phyloP scores from a whole-genome alignment of 2,113 vertebrate species.

The Muntiacus reevesi region DNA sequence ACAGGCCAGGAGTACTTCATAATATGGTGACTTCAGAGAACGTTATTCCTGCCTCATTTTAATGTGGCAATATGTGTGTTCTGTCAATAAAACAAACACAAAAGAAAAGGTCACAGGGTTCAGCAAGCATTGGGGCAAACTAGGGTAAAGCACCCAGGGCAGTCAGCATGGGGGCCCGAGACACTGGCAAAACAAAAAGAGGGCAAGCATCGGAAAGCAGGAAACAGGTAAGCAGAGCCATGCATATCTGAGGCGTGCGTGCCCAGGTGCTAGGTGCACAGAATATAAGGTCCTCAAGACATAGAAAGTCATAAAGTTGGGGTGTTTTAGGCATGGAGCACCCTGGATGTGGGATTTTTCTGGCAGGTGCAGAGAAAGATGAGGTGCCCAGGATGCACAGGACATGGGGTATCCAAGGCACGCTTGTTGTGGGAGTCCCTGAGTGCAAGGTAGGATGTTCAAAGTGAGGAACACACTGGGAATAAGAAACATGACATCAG shows the following conservation, averaged over 20 bases:
- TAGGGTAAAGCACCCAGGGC: neutral
- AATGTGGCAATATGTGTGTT: neutral
- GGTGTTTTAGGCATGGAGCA: neutral
- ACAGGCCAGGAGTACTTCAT: neutral
- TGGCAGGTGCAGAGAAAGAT: neutral
- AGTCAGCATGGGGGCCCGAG: neutral
- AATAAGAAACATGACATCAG: neutral
- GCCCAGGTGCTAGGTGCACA: neutral
- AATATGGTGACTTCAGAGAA: neutral
- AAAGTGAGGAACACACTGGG: neutral
- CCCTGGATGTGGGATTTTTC: neutral
- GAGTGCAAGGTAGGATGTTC: neutral
- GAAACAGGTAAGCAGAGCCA: neutral
- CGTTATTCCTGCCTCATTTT: neutral
- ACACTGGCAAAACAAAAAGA: neutral
- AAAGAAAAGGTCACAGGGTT: neutral
- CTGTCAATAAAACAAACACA: neutral
- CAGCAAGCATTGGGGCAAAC: neutral
- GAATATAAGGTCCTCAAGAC: neutral
- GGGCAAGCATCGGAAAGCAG: neutral
- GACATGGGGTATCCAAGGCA: neutral
- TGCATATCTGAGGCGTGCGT: neutral
- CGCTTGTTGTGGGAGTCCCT: neutral
- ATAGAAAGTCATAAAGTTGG: neutral
- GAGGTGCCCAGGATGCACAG: neutral